Evolutionary conservation across 2,888 invertebrate genomes (phyloP).

Genomic region (Scaptomyza cyrtandrae): DNA sequence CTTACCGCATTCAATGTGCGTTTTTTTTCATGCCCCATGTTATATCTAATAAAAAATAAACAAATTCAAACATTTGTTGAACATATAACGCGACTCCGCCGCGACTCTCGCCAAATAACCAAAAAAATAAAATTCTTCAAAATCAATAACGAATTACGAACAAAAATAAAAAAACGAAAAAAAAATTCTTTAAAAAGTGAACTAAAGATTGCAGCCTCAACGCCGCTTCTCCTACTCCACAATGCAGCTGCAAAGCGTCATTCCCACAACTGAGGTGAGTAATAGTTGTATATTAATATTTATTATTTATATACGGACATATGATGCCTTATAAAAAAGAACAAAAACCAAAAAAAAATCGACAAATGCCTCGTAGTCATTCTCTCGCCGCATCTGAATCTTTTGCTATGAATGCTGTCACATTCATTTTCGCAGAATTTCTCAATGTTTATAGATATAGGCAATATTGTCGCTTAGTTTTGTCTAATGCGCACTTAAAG

Average conservation of each 20-base stretch:
- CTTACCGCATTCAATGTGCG: slow-evolving; percentile 55
- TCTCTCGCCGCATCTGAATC: neutral
- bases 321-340: neutral
- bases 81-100: slow-evolving; percentile 56
- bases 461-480: slow-evolving; percentile 11
- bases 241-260: slow-evolving; percentile 55
- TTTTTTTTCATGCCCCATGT: slow-evolving; percentile 40
- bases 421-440: slow-evolving; percentile 13
- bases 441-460: neutral
- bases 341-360: too few relatives aligned
- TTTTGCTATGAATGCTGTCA: slow-evolving; percentile 21
- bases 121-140: neutral
- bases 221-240: slow-evolving; percentile 18
- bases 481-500: slow-evolving; percentile 27
- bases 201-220: slow-evolving; percentile 28
- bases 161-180: neutral
- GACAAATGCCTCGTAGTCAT: slow-evolving; percentile 21
- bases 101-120: slow-evolving; percentile 32
- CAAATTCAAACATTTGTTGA: slow-evolving; percentile 2
- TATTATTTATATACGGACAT: neutral
- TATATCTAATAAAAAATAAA: slow-evolving; percentile 17
- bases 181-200: slow-evolving; percentile 11
- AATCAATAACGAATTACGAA: slow-evolving; percentile 13
- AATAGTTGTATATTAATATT: slow-evolving; percentile 29
- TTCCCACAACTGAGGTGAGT: slow-evolving; percentile 61